A percentile compares a stretch with the other conserved stretches of the same genome.
phyloP scores from a whole-genome alignment of 2,797 vertebrate genomes.

The Falco biarmicus region DNA sequence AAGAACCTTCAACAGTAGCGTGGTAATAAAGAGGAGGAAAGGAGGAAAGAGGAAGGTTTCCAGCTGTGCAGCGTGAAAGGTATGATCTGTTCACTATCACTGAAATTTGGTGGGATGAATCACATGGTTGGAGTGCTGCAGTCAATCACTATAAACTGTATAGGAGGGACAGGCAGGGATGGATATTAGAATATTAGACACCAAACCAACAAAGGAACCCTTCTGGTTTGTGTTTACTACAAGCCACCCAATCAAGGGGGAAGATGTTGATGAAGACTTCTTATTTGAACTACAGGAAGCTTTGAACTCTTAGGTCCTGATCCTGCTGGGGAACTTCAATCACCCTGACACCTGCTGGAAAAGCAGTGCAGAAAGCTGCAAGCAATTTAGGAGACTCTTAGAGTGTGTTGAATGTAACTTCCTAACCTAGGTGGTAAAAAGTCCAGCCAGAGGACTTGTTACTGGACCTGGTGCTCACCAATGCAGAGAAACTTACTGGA shows the following conservation, averaged over 20 bases:
- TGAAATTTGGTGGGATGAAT: neutral
- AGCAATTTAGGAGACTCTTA: neutral
- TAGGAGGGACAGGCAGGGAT: neutral
- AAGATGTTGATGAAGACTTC: neutral
- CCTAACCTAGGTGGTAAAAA: neutral
- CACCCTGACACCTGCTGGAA: neutral
- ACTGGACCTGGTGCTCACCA: neutral
- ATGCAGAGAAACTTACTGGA: neutral
- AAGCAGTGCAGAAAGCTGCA: neutral
- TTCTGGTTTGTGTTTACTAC: accelerated
- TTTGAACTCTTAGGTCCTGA: neutral
- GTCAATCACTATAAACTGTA: neutral
- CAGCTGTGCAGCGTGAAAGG: neutral
- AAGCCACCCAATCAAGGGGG: accelerated
- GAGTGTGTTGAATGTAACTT: neutral
- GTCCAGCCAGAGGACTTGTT: neutral
- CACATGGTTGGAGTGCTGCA: neutral
- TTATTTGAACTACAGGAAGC: neutral
- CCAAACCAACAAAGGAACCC: neutral
- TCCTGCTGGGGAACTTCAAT: neutral
- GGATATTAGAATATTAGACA: neutral
- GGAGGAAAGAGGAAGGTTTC: neutral
- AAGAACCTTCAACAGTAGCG: neutral
- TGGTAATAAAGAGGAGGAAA: neutral
- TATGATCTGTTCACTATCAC: neutral